A percentile compares a stretch with the other conserved stretches of the same genome.
phyloP scores from a whole-genome alignment of 1,140 invertebrate species.

The Adelges cooleyi region DNA sequence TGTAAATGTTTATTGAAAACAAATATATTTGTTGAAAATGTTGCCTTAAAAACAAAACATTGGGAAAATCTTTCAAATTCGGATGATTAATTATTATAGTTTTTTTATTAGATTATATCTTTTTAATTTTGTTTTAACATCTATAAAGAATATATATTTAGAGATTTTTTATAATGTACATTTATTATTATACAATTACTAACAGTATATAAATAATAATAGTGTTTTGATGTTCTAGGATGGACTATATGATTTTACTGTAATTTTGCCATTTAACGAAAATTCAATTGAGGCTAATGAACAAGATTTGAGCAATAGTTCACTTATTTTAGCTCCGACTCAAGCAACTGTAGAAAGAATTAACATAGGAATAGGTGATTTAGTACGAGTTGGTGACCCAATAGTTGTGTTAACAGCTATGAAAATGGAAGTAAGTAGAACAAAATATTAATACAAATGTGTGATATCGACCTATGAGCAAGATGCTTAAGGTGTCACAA shows the following conservation, averaged over 20 bases:
- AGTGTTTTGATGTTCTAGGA: neutral
- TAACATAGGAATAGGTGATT: constrained; percentile 62
- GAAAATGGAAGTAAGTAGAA: constrained; percentile 88
- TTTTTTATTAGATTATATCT: too few species aligned
- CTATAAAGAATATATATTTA: too few species aligned
- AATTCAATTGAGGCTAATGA: neutral
- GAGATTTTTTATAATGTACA: too few species aligned
- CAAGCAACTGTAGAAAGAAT: constrained; percentile 91
- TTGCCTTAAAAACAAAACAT: too few species aligned
- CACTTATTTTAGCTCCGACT: constrained; percentile 74
- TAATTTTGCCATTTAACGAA: constrained; percentile 9
- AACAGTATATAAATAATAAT: too few species aligned
- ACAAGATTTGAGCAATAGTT: constrained; percentile 31
- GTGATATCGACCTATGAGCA: neutral
- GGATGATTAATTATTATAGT: too few species aligned
- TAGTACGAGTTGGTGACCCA: constrained; percentile 70
- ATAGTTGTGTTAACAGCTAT: constrained; percentile 90
- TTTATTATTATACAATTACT: too few species aligned
- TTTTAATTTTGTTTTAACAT: too few species aligned
- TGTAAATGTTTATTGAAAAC: too few species aligned
- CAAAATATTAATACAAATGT: neutral
- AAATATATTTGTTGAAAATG: too few species aligned
- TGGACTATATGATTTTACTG: neutral
- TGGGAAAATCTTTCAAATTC: too few species aligned
- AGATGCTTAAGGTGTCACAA: neutral